Evolutionary conservation across 2,888 invertebrate genomes (phyloP), one percentile per base, ranked within the genome.

Genomic region (Pegoplata infirma): DNA sequence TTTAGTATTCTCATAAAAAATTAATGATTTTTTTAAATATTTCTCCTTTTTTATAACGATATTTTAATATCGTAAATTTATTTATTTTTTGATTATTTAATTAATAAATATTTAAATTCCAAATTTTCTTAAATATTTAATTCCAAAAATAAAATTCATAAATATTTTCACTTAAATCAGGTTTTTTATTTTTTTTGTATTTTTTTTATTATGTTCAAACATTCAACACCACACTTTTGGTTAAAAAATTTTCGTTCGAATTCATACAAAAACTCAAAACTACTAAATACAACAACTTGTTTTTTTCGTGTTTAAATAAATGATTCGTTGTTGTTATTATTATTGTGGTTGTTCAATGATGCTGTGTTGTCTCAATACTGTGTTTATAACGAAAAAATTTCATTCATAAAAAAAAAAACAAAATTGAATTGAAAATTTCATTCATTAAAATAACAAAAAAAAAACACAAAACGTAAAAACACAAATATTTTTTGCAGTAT

Each of bases 361-460:
- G 14, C 56, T 73, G 28, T 69, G 40, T 21, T 55, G 28, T 67
- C 44, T 67, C 14, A 16, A 56, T 55, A 53, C 17, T 46, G 21
- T 55, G 53, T 53, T 66, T 25, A 51, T 47, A 64, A 71, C 23
- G 68, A 63, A 58, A 75, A 72, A n/a, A n/a, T n/a, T 78, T 75
- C 77, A 78, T 78, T 76, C 77, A 80, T 80, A 73, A 75, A 71
- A 49, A 23, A 68, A 68, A 76, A 78, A 69, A n/a, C n/a, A n/a
- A n/a, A n/a, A n/a, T n/a, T 58, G 55, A n/a, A n/a, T 63, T 58
- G 67, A 59, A 59, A 74, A 69, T 56, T 80, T 78, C 80, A 78
- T 81, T 78, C 75, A 81, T 81, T 76, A 78, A 77, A 71, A 23
- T 21, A 4, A 10, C 14, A n/a, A 59, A 59, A 14, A 40, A 40